Base-by-base conservation (phyloP, 2,888 invertebrate genomes). In the Drosophila borealis region DNA sequence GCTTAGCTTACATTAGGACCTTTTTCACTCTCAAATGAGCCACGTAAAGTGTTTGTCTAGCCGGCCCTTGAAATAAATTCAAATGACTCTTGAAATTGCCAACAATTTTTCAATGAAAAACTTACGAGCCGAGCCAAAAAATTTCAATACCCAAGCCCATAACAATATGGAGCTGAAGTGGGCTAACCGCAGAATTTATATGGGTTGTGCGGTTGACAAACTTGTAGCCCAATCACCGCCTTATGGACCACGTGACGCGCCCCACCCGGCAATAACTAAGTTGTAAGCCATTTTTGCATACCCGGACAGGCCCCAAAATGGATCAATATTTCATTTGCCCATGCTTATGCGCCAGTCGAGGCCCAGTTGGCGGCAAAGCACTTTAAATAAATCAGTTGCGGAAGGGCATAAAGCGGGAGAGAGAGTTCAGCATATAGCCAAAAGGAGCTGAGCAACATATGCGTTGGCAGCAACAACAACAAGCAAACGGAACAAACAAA, bases 261-360 rank as follows among this genome's bases (percentile, higher is more conserved):
- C 21, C 33, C 36, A 36, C 45, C 46, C 46, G 42, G 29, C 49
- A 66, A 50, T 67, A 51, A 49, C 55, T 29, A 37, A 61, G 77
- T 62, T 77, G 77, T 67, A 64, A 57, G 67, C 61, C 57, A 17
- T 29, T 54, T 67, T 49, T 44, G 68, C 60, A 50, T 57, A 46
- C 21, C 45, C 37, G 39, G 42, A 17, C n/a, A 33, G 65, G 45
- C 48, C 61, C 70, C 55, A 71, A 67, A 75, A 70, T 68, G 80
- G 80, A 89, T 85, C 85, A 89, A 85, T 85, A 89, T 84, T 79
- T 84, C 75, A 87, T 74, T 74, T 57, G 36, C 33, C 46, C 19
- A 39, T 45, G 39, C 33, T 17, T 41, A 21, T 45, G 44, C 49
- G 34, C 59, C 37, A 17, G 57, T 37, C 57, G 34, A 51, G 59